Evolutionary conservation across 2,797 vertebrate genomes (phyloP).

Genomic region (Aselliscus stoliczkanus): DNA sequence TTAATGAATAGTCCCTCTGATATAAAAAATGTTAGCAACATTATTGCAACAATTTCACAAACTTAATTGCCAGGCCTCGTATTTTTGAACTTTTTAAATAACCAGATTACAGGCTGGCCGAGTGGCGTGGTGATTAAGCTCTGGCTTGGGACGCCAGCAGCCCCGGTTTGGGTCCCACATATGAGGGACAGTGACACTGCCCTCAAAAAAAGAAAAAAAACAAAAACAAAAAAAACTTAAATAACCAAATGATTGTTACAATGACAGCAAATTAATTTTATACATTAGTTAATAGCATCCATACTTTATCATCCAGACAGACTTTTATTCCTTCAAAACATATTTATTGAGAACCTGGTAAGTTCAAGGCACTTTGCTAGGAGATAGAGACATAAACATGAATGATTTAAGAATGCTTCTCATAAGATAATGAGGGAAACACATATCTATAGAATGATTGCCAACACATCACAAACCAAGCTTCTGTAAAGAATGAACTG

Average conservation of each 20-base stretch:
- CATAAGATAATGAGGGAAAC: not conserved
- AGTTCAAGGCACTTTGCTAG: not conserved
- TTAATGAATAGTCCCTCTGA: too few relatives aligned
- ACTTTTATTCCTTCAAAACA: not conserved
- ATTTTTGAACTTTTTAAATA: not conserved
- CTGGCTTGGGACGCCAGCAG: too few relatives aligned
- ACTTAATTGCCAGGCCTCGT: too few relatives aligned
- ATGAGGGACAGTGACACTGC: too few relatives aligned
- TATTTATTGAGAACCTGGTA: not conserved
- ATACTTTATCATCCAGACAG: not conserved
- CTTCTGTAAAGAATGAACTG: not conserved
- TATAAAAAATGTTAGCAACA: too few relatives aligned
- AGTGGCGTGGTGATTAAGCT: too few relatives aligned
- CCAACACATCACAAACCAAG: not conserved
- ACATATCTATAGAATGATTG: not conserved
- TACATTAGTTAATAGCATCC: not conserved
- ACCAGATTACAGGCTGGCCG: too few relatives aligned
- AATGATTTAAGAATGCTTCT: not conserved
- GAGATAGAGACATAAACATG: not conserved
- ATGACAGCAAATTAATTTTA: conserved; percentile 21
- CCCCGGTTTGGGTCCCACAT: too few relatives aligned
- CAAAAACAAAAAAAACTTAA: too few relatives aligned
- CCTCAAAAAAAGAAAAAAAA: too few relatives aligned
- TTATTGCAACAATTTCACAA: too few relatives aligned
- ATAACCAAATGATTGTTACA: not conserved